Evolutionary conservation across 92 coral and sea anemone species (phyloP).

Genomic region (Palythoa caribaeorum): DNA sequence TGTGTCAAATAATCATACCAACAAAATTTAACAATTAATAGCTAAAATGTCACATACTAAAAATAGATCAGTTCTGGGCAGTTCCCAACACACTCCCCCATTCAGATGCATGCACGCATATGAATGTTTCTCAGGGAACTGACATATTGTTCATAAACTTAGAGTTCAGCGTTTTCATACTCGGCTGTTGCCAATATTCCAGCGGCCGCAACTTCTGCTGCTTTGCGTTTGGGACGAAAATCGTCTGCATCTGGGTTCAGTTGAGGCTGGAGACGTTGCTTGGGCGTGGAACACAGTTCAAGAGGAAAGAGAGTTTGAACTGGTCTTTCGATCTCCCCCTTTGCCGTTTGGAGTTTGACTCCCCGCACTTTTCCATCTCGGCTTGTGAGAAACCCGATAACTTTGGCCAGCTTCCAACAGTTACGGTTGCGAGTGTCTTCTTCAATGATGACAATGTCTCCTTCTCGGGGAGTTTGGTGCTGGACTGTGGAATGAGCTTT

Average conservation of each 20-base stretch:
- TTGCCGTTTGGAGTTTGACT: not conserved
- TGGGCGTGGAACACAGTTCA: constrained; percentile 23
- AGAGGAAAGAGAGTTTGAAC: constrained; percentile 8
- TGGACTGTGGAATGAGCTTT: not conserved
- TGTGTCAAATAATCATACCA: not conserved
- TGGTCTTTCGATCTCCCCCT: constrained; percentile 8
- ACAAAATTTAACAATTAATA: not conserved
- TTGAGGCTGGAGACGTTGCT: not conserved
- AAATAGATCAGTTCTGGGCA: not conserved
- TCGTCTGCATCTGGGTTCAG: constrained; percentile 1
- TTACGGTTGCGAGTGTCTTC: constrained; percentile 1
- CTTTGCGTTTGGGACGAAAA: constrained; percentile 9
- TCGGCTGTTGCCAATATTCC: constrained; percentile 2
- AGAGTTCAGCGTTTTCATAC: constrained; percentile 27
- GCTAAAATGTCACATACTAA: too few species aligned
- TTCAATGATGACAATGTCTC: not conserved
- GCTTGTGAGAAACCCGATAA: constrained; percentile 8
- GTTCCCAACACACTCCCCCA: constrained; percentile 29
- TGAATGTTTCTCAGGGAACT: constrained; percentile 21
- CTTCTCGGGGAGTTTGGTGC: not conserved
- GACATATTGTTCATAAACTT: not conserved
- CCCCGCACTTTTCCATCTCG: constrained; percentile 6
- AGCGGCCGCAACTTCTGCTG: constrained; percentile 26
- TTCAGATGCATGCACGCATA: constrained; percentile 27
- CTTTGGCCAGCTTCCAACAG: constrained; percentile 13